A percentile compares a stretch with the other conserved stretches of the same genome.
These are phyloP conservation scores for Cetoscarus ocellatus DNA, from an alignment of 2,797 vertebrate species.

Conservation along the genomic window DNA sequence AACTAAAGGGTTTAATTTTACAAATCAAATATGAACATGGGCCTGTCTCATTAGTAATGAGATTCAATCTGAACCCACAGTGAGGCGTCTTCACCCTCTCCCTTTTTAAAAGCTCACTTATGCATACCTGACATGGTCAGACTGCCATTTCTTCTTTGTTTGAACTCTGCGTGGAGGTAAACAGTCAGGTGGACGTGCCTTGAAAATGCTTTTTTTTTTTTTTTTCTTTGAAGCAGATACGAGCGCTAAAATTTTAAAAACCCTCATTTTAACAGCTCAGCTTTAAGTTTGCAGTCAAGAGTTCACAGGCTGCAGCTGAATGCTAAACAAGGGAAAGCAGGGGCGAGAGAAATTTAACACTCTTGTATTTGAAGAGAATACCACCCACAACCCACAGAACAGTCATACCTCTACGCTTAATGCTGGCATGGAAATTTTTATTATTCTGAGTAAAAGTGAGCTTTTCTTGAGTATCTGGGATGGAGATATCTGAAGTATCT, in stretches of 20 bases:
- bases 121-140: slow-evolving; percentile 13
- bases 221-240: slow-evolving; percentile 6
- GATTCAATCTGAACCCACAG: slow-evolving; percentile 30
- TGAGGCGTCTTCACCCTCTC: slow-evolving; percentile 23
- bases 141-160: background rate
- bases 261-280: slow-evolving; percentile 4
- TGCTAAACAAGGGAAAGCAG: slow-evolving; percentile 10
- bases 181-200: background rate
- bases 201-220: slow-evolving; percentile 4
- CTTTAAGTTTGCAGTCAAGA: slow-evolving; percentile 16
- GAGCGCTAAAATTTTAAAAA: slow-evolving; percentile 3
- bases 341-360: too few relatives aligned
- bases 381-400: too few relatives aligned
- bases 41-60: slow-evolving; percentile 22
- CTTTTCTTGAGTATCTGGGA: too few relatives aligned
- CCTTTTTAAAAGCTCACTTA: slow-evolving; percentile 6
- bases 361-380: too few relatives aligned
- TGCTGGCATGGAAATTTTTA: too few relatives aligned
- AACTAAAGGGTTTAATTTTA: slow-evolving; percentile 43
- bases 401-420: too few relatives aligned
- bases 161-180: background rate
- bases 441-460: too few relatives aligned
- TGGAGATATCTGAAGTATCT: too few relatives aligned
- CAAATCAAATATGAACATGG: slow-evolving; percentile 39
- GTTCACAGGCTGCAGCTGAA: slow-evolving; percentile 13